A percentile compares a stretch with the other conserved stretches of the same genome.
These are phyloP conservation scores for Agrilus planipennis DNA, from an alignment of 1,140 invertebrate species.

Conservation along the genomic window DNA sequence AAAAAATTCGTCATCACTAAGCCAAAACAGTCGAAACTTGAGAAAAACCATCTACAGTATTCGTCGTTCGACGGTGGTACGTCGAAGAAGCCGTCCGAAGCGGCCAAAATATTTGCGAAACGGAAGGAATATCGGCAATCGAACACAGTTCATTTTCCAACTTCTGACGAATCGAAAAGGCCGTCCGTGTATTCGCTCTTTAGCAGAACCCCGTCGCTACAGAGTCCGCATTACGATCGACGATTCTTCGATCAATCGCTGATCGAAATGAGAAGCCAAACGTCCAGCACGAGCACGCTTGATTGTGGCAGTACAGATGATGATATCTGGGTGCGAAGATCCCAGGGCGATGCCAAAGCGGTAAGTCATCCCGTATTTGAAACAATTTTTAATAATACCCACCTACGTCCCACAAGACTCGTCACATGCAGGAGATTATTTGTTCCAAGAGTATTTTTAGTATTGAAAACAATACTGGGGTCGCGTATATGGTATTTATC, in stretches of 20 bases:
- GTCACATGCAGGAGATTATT: no score
- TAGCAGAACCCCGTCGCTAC: conserved; percentile 32
- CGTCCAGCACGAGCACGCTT: conserved; percentile 49
- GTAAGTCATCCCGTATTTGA: conserved; percentile 20
- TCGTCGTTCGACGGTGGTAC: background rate
- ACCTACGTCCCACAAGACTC: no score
- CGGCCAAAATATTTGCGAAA: conserved; percentile 27
- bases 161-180: conserved; percentile 37
- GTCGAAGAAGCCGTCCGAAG: conserved; percentile 20
- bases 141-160: conserved; percentile 50
- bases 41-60: background rate
- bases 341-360: conserved; percentile 31
- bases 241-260: conserved; percentile 69
- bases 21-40: conserved; percentile 19
- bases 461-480: no score
- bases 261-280: conserved; percentile 66
- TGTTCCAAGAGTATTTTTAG: no score
- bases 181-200: conserved; percentile 42
- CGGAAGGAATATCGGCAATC: conserved; percentile 36
- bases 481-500: no score
- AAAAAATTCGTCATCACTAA: conserved; percentile 33
- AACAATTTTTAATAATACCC: no score
- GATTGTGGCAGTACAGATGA: conserved; percentile 46
- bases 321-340: conserved; percentile 54
- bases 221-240: conserved; percentile 61